Percentiles rank a stretch among this genome's conserved stretches.
These are phyloP conservation scores for Scophthalmus maximus DNA, from an alignment of 2,113 vertebrate genomes.

Conservation along the genomic window DNA sequence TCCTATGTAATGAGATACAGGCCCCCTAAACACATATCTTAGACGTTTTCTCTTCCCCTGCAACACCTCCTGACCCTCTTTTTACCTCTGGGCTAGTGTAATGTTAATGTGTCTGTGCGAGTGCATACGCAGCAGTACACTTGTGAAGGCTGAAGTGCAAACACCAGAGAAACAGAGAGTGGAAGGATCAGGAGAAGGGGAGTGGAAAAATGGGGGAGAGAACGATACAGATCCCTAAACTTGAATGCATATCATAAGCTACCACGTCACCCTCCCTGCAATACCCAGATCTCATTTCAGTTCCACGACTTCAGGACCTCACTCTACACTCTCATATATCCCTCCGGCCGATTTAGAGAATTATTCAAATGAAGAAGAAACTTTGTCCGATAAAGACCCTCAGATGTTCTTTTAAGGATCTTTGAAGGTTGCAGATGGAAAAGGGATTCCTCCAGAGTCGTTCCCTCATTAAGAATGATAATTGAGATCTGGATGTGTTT, in stretches of 20 bases:
- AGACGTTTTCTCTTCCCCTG: constrained; percentile 53
- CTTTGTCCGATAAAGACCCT: constrained; percentile 77
- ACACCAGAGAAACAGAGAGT: constrained; percentile 11
- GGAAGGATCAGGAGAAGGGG: background rate
- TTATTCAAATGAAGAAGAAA: constrained; percentile 80
- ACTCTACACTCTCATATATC: constrained; percentile 68
- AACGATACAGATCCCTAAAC: constrained; percentile 48
- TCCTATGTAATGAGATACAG: constrained; percentile 88
- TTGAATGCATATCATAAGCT: constrained; percentile 70
- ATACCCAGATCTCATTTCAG: constrained; percentile 76
- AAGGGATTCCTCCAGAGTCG: constrained; percentile 72
- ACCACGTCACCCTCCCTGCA: constrained; percentile 30
- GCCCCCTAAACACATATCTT: constrained; percentile 57
- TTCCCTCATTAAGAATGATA: constrained; percentile 78
- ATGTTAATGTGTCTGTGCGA: constrained; percentile 30
- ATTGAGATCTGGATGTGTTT: constrained; percentile 76
- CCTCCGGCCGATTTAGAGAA: constrained; percentile 74
- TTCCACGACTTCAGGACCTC: constrained; percentile 71
- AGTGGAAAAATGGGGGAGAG: background rate
- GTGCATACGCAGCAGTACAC: background rate
- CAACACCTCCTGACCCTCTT: constrained; percentile 66
- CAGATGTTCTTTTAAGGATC: constrained; percentile 76
- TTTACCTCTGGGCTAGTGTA: constrained; percentile 54
- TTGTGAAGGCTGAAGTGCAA: constrained; percentile 5
- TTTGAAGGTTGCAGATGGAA: constrained; percentile 78